phyloP scores from a whole-genome alignment of 2,113 vertebrate species.

The Clinocottus analis region DNA sequence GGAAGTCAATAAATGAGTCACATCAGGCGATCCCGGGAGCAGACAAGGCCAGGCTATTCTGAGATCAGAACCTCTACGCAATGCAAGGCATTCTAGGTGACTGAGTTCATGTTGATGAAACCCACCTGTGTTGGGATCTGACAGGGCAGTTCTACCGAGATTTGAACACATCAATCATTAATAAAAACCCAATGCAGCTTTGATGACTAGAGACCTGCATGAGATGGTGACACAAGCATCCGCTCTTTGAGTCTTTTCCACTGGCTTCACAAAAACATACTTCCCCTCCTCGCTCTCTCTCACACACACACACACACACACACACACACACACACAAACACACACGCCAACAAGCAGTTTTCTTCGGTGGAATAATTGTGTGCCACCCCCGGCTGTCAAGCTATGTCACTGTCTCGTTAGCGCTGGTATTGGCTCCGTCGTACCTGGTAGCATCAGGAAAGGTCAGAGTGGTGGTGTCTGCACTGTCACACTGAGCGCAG shows the following conservation, averaged over 20 bases:
- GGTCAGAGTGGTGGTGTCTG: conserved; percentile 69
- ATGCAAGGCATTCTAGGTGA: conserved; percentile 56
- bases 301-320: conserved; percentile 10
- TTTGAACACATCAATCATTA: conserved; percentile 69
- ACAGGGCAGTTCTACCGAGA: conserved; percentile 55
- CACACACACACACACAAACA: conserved; percentile 6
- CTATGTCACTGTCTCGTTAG: conserved; percentile 77
- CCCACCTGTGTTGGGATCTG: conserved; percentile 52
- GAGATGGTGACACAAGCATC: conserved; percentile 46
- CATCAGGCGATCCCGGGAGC: conserved; percentile 41
- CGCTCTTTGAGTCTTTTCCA: conserved; percentile 30
- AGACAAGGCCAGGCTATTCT: conserved; percentile 48
- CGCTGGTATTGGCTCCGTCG: conserved; percentile 58
- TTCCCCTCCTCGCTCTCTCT: background rate
- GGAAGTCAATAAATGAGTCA: conserved; percentile 63
- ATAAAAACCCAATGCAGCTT: conserved; percentile 39
- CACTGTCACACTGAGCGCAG: conserved; percentile 60
- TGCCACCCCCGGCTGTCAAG: conserved; percentile 71
- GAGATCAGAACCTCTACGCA: conserved; percentile 49
- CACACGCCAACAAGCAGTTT: conserved; percentile 40
- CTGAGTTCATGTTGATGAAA: conserved; percentile 60
- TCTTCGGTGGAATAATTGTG: conserved; percentile 66
- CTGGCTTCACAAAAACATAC: conserved; percentile 32
- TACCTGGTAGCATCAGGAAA: conserved; percentile 70
- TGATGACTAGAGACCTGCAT: conserved; percentile 29